Percentiles rank a stretch among this genome's conserved stretches.
These are phyloP conservation scores for Lepidocyrtoides sp. DNA, from an alignment of 2,888 invertebrate species.

Conservation along the genomic window DNA sequence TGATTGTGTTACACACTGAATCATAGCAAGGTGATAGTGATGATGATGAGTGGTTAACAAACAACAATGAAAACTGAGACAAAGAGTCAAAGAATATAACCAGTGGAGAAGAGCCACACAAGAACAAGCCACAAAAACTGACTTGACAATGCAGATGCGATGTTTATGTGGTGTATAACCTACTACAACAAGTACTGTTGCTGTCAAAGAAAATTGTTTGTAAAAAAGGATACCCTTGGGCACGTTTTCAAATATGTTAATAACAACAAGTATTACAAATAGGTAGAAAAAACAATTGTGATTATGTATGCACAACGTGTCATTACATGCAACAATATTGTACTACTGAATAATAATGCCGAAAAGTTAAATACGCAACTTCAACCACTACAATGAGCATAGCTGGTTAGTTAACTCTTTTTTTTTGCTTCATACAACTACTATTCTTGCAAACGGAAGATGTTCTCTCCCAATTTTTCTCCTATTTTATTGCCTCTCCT, in stretches of 20 bases:
- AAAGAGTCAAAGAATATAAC: too few species aligned
- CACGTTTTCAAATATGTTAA: slow-evolving; percentile 58
- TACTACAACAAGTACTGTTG: not conserved
- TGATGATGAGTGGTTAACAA: not conserved
- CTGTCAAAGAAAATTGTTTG: slow-evolving; percentile 3
- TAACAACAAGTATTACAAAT: slow-evolving; percentile 52
- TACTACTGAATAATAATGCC: slow-evolving; percentile 29
- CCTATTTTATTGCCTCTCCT: slow-evolving; percentile 47
- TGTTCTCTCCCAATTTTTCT: slow-evolving; percentile 40
- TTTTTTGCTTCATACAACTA: not conserved
- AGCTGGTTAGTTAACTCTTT: not conserved
- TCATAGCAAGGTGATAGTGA: not conserved
- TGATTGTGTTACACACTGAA: slow-evolving; percentile 13
- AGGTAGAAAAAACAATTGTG: slow-evolving; percentile 44
- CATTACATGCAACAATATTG: not conserved
- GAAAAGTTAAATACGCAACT: not conserved
- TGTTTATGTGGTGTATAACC: not conserved
- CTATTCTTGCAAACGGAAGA: slow-evolving; percentile 33
- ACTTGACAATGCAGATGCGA: not conserved
- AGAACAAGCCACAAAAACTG: not conserved
- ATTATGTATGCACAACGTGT: slow-evolving; percentile 52
- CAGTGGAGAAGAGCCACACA: slow-evolving; percentile 18
- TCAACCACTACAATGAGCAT: not conserved
- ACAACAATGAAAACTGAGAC: not conserved
- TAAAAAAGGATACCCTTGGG: slow-evolving; percentile 57